Base-by-base conservation (phyloP, 2,888 invertebrate genomes). In the Aradus depressus region DNA sequence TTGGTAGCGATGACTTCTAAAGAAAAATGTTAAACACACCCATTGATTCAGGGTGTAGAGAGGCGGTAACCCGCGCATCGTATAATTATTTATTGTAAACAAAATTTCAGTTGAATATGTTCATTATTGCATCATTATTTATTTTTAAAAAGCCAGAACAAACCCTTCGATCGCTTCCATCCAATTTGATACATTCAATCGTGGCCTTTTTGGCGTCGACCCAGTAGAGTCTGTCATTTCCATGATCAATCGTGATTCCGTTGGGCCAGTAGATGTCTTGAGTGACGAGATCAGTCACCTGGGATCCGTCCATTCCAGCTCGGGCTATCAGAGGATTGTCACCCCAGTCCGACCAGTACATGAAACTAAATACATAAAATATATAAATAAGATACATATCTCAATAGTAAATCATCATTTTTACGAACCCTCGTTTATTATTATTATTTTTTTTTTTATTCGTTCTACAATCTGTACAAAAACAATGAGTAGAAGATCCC, bases 301-400 rank as follows among this genome's bases (percentile, higher is more conserved):
- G 62, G 1, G 74, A 70, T 3, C 95, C 96, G 67, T 96, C 89
- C 93, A 96, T 91, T 5, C 77, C 75, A 5, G 90, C 78, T 6
- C 74, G 70, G 60, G 82, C 84, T 59, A 96, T 90, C 62, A 82
- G 75, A 0, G 84, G 77, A 8, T 69, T 71, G 0, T 67, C 62
- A 3, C 86, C 86, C 85, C 88, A 91, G 66, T 95, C 92, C 1
- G 87, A 81, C 92, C 93, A 96, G 68, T 81, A 95, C 80, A 96
- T 83, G 60, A 75, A 70, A 2, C 88, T 88, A 39, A 42, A 47
- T 54, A 50, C 21, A 39, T 44, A 48, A 14, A 44, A n/a, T 4
- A 28, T 14, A 23, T 38, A 42, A 41, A 3, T 22, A 45, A 14
- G 1, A 2, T n/a, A n/a, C n/a, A n/a, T n/a, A n/a, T n/a, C n/a